phyloP scores from a whole-genome alignment of 1,140 invertebrate genomes.

The Panagrolaimus sp. region DNA sequence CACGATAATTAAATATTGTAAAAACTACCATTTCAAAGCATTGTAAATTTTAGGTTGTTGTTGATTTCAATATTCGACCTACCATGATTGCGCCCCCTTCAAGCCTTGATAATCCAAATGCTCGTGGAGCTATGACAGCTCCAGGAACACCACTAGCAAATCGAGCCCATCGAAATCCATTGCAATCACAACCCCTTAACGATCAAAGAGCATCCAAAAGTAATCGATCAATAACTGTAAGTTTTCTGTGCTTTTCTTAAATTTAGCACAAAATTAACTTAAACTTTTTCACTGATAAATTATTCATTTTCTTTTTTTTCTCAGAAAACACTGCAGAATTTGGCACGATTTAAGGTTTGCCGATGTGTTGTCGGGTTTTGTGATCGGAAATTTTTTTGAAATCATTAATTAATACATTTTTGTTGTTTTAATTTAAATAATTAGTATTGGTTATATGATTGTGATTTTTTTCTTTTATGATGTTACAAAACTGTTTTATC shows the following conservation, averaged over 20 bases:
- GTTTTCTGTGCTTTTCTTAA: background rate
- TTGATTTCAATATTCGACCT: background rate
- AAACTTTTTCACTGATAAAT: background rate
- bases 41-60: background rate
- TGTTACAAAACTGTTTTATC: no score
- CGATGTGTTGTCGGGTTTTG: background rate
- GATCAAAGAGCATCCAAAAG: conserved; percentile 17
- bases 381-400: no score
- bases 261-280: background rate
- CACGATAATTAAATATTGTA: no score
- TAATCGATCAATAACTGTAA: conserved; percentile 31
- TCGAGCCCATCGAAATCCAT: background rate
- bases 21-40: no score
- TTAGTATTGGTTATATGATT: no score
- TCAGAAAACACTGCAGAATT: conserved; percentile 9
- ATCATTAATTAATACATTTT: no score
- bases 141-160: background rate
- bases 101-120: background rate
- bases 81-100: background rate
- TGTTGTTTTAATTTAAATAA: no score
- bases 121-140: background rate
- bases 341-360: conserved; percentile 10
- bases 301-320: background rate
- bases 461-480: no score
- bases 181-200: background rate